Percentiles rank a stretch among this genome's conserved stretches.
These are phyloP conservation scores for Pachyuromys duprasi DNA, from an alignment of 2,797 vertebrate species.

Conservation along the genomic window DNA sequence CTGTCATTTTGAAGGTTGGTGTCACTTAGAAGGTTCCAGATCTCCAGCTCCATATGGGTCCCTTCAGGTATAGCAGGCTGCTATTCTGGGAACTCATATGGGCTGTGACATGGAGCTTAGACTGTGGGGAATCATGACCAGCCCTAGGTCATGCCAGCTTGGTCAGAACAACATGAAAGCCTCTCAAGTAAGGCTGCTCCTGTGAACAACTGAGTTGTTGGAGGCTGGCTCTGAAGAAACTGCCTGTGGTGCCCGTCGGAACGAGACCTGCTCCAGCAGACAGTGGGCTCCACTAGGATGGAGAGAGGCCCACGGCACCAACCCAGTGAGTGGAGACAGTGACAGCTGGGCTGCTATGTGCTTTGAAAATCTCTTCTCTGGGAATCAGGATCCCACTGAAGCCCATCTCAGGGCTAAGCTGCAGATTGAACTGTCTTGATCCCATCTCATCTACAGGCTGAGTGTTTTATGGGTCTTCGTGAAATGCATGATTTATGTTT, in stretches of 20 bases:
- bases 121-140: not conserved
- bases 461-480: slow-evolving; percentile 71
- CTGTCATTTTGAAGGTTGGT: not conserved
- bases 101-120: rapidly evolving
- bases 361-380: not conserved
- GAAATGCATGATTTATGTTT: slow-evolving; percentile 73
- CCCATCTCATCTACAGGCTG: slow-evolving; percentile 38
- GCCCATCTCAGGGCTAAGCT: not conserved
- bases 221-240: slow-evolving; percentile 24
- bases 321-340: too few species aligned
- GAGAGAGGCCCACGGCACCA: not conserved
- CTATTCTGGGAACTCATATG: not conserved
- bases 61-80: not conserved
- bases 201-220: too few species aligned
- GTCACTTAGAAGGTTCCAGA: not conserved
- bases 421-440: not conserved
- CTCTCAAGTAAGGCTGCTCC: not conserved
- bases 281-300: not conserved
- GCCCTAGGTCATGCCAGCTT: not conserved
- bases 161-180: not conserved
- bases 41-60: not conserved
- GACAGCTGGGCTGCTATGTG: not conserved
- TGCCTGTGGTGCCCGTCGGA: not conserved
- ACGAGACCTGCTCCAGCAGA: not conserved
- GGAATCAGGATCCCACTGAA: not conserved